A percentile compares a stretch with the other conserved stretches of the same genome.
Conservation (phyloP, 2,797 vertebrate genomes). For the Cyclura pinguis region DNA sequence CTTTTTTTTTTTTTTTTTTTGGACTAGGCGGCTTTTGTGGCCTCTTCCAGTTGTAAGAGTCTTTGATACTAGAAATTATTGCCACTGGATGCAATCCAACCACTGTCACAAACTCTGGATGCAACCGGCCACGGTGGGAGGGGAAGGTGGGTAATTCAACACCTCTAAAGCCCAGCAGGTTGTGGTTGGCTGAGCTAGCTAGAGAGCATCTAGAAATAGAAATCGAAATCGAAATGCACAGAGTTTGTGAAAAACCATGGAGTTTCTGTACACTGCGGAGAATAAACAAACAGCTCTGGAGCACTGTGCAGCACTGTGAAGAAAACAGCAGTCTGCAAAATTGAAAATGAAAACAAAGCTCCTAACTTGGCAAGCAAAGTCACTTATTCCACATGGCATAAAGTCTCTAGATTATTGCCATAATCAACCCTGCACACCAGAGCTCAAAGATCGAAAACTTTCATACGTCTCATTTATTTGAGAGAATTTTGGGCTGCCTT, state of each 20-base stretch:
- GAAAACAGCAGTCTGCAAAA: background rate
- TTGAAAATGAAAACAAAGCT: background rate
- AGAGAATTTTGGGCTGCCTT: background rate
- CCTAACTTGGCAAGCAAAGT: background rate
- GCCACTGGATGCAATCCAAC: no score
- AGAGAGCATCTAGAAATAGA: no score
- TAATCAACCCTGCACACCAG: background rate
- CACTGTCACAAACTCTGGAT: no score
- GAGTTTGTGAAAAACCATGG: background rate
- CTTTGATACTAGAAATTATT: no score
- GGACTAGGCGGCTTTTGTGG: no score
- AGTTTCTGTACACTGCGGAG: background rate
- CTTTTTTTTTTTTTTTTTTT: no score
- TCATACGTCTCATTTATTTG: background rate
- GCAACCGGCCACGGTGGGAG: no score
- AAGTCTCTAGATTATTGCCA: background rate
- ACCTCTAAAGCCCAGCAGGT: no score
- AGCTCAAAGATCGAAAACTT: background rate
- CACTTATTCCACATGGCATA: background rate
- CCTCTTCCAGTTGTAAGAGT: no score
- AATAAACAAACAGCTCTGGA: background rate
- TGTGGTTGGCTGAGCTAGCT: no score
- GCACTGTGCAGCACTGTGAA: background rate
- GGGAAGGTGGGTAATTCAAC: no score
- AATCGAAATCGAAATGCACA: background rate